phyloP scores from a whole-genome alignment of 37 sponge, comb jelly and placozoan species.

The Axinella damicornis region DNA sequence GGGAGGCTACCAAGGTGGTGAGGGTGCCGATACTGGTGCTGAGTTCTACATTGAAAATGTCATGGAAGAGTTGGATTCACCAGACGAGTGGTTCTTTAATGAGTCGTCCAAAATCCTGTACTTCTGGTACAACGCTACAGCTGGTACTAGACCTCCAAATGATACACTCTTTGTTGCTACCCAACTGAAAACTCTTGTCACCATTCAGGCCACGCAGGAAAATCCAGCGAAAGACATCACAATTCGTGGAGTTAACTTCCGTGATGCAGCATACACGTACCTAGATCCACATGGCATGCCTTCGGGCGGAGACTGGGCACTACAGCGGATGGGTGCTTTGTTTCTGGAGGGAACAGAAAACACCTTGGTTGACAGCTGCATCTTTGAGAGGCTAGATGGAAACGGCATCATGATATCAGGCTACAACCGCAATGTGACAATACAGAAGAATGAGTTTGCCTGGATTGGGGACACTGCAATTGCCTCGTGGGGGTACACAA shows the following conservation, averaged over 20 bases:
- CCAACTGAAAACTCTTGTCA: constrained; percentile 26
- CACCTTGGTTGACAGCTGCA: constrained; percentile 12
- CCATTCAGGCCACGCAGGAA: constrained; percentile 31
- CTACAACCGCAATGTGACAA: constrained; percentile 22
- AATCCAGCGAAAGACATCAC: constrained; percentile 20
- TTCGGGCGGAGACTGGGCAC: constrained; percentile 37
- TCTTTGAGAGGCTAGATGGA: constrained; percentile 37
- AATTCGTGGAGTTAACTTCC: constrained; percentile 23
- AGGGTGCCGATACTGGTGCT: constrained; percentile 28
- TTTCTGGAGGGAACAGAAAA: constrained; percentile 39
- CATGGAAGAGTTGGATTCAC: constrained; percentile 62
- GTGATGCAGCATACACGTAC: constrained; percentile 50
- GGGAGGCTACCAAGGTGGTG: constrained; percentile 57
- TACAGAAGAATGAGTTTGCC: constrained; percentile 15
- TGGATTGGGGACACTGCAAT: constrained; percentile 42
- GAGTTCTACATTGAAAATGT: constrained; percentile 64
- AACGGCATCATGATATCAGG: constrained; percentile 38
- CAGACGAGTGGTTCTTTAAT: constrained; percentile 59
- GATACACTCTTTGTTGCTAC: constrained; percentile 10
- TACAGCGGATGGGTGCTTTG: constrained; percentile 32
- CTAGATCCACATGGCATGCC: constrained; percentile 59
- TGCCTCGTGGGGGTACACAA: constrained; percentile 44
- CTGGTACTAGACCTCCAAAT: constrained; percentile 6
- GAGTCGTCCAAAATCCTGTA: constrained; percentile 17
- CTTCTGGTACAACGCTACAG: constrained; percentile 47